A percentile compares a stretch with the other conserved stretches of the same genome.
phyloP scores from a whole-genome alignment of 2,113 vertebrate genomes.

The Perca flavescens region DNA sequence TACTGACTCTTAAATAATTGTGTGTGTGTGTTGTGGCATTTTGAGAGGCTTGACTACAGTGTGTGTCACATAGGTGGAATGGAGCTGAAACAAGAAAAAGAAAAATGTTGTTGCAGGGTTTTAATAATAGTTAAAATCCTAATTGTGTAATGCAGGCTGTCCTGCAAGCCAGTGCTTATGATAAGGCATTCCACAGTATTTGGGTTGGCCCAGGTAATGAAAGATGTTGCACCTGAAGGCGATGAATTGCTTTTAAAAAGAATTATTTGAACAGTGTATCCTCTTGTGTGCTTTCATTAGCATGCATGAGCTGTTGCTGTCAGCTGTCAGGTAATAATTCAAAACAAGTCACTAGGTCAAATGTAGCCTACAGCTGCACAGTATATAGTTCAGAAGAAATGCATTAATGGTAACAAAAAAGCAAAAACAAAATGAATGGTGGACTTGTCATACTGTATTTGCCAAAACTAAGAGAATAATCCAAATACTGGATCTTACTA shows the following conservation, averaged over 20 bases:
- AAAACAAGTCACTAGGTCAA: conserved; percentile 22
- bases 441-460: not conserved
- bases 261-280: conserved; percentile 4
- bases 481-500: not conserved
- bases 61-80: too few species aligned
- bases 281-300: conserved; percentile 35
- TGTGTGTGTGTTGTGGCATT: too few species aligned
- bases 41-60: too few species aligned
- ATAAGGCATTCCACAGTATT: conserved; percentile 26
- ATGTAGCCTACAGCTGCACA: not conserved
- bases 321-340: conserved; percentile 23
- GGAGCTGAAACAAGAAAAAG: too few species aligned
- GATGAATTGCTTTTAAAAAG: conserved; percentile 21
- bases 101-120: not conserved
- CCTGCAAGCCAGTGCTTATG: conserved; percentile 32
- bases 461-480: not conserved
- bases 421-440: not conserved
- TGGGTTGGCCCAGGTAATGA: conserved; percentile 48
- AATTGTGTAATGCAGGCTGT: conserved; percentile 11
- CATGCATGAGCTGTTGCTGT: conserved; percentile 2
- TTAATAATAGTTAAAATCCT: conserved; percentile 33
- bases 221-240: conserved; percentile 41
- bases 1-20: too few species aligned
- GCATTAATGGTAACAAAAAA: not conserved
- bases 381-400: not conserved